Evolutionary conservation across 2,113 vertebrate species (phyloP).

Genomic region (Martes martes): DNA sequence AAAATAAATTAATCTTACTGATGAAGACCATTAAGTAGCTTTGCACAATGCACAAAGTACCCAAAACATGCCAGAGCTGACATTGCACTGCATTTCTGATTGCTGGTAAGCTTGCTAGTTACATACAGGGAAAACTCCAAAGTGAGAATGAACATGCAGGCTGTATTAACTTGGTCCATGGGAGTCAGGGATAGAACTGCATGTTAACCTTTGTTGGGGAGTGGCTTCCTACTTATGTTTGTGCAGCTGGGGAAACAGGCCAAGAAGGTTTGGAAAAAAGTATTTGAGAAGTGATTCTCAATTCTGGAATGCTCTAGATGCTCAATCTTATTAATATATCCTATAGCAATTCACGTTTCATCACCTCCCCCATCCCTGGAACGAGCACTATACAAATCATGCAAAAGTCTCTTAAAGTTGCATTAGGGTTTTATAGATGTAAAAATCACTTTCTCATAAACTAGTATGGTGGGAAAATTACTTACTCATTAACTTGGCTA

Average conservation of each 20-base stretch:
- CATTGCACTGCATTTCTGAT: accelerated
- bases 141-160: background rate
- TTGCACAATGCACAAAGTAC: background rate
- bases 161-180: background rate
- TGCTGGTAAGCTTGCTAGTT: too few relatives aligned
- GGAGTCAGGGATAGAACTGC: background rate
- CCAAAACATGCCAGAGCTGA: background rate
- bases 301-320: background rate
- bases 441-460: background rate
- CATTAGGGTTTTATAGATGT: background rate
- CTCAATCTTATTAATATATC: background rate
- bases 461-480: background rate
- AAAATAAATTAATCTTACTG: background rate
- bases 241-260: background rate
- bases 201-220: background rate
- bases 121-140: background rate
- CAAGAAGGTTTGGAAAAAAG: background rate
- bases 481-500: background rate
- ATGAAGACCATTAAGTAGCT: background rate
- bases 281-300: background rate
- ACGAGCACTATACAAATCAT: background rate
- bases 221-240: background rate
- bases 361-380: background rate
- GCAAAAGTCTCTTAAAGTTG: background rate
- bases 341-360: background rate